Percentiles rank a stretch among this genome's conserved stretches.
Evolutionary conservation across 1,140 invertebrate genomes (phyloP).

Genomic region (Galleria mellonella): DNA sequence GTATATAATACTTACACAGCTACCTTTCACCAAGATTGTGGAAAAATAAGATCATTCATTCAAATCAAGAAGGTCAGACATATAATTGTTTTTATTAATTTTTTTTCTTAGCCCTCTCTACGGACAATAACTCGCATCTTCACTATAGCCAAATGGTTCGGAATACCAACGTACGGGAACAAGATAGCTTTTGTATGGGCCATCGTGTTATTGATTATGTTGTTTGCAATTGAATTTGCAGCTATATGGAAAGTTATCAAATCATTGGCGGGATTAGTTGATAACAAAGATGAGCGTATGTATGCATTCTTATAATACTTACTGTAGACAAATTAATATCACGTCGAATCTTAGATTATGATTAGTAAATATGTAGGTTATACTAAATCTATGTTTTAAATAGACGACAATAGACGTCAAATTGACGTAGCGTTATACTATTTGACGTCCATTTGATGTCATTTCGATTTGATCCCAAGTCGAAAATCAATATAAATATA

Average conservation of each 20-base stretch:
- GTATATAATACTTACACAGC: no score
- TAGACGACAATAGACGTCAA: no score
- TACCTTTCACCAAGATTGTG: no score
- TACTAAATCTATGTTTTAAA: no score
- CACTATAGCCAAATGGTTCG: constrained; percentile 4
- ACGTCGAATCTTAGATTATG: no score
- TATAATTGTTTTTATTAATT: constrained; percentile 1
- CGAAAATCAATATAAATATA: no score
- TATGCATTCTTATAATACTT: background rate
- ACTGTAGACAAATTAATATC: no score
- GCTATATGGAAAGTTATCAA: constrained; percentile 29
- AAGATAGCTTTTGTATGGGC: constrained; percentile 12
- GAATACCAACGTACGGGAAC: constrained; percentile 5
- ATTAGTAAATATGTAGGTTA: no score
- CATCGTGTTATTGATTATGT: constrained; percentile 11
- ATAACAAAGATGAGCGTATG: constrained; percentile 15
- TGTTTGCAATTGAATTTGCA: constrained; percentile 20
- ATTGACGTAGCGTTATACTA: no score
- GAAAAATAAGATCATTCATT: no score
- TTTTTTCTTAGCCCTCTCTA: constrained; percentile 3
- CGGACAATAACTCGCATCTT: constrained; percentile 5
- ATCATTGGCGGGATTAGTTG: constrained; percentile 11
- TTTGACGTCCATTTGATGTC: no score
- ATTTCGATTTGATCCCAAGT: no score
- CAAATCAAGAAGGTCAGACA: background rate